Evolutionary conservation across 2,113 vertebrate species (phyloP), one percentile per base, ranked within the genome.

Genomic region (Gracilinanus agilis): DNA sequence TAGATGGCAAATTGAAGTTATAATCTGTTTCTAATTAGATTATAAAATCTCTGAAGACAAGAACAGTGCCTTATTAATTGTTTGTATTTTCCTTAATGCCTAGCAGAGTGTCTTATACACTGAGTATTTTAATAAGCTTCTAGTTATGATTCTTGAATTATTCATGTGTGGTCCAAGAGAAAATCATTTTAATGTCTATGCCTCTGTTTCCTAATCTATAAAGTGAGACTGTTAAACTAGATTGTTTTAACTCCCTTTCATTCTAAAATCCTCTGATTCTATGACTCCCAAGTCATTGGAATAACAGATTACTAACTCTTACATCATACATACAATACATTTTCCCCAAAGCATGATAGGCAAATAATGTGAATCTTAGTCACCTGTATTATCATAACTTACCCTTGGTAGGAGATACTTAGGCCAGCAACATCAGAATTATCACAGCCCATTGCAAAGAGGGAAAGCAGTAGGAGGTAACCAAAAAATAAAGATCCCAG

Each of bases 391-490:
- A 97, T 53, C 44, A 61, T 83, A 90, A 97, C 98, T 44, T 98
- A 99, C 99, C 99, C 98, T 0, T 98, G 96, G 90, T 99, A 99
- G 0, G 99, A 98, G 90, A 99, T 94, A 0, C 99, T 99, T 95
- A 99, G 97, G 49, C 99, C 99, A 0, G 99, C 99, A 97, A 99
- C 99, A 0, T 98, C 98, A 0, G 99, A 96, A 90, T 99, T 99
- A 96, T 99, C 99, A 95, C 99, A 99, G 94, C 99, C 99, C 98
- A 99, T 97, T 0, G 98, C 98, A 40, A 99, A 99, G 93, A 99
- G 97, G 2, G 98, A 98, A 3, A 99, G 98, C 0, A 99, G 99
- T 92, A 99, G 97, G 92, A 99, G 98, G 97, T 99, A 99, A 58
- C 99, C 99, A 92, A 99, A 94, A 92, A 99, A 97, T 21, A 99